phyloP scores from a whole-genome alignment of 2,888 invertebrate genomes.

The Allacma fusca region DNA sequence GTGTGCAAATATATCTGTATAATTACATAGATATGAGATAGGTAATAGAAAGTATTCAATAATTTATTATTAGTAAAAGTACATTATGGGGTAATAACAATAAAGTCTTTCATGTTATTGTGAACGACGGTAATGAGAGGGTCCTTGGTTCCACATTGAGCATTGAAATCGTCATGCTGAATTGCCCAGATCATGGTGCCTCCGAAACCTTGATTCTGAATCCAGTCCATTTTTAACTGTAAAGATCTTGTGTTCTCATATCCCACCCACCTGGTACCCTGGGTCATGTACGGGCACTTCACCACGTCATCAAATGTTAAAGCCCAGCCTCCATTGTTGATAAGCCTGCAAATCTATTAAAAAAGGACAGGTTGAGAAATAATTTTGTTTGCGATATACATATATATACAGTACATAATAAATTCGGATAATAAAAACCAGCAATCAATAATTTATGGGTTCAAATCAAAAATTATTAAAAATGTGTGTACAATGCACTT shows the following conservation, averaged over 20 bases:
- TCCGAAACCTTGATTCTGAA: conserved; percentile 80
- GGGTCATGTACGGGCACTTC: conserved; percentile 74
- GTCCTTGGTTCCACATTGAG: conserved; percentile 79
- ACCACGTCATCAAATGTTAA: conserved; percentile 83
- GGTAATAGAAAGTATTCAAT: too few species aligned
- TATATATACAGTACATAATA: too few species aligned
- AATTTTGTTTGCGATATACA: too few species aligned
- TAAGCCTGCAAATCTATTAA: conserved; percentile 65
- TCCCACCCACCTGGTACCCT: conserved; percentile 87
- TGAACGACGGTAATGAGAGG: conserved; percentile 76
- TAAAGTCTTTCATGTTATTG: conserved; percentile 73
- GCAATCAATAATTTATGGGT: too few species aligned
- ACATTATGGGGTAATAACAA: conserved; percentile 65
- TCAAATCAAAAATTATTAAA: too few species aligned
- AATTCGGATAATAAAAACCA: too few species aligned
- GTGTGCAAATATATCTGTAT: too few species aligned
- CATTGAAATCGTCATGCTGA: conserved; percentile 88
- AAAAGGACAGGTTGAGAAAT: too few species aligned
- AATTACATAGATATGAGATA: too few species aligned
- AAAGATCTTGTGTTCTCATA: conserved; percentile 83
- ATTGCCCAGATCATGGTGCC: conserved; percentile 94
- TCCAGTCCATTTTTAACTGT: conserved; percentile 88
- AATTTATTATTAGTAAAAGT: too few species aligned
- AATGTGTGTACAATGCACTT: too few species aligned
- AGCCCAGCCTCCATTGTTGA: conserved; percentile 74